phyloP scores from a whole-genome alignment of 2,113 vertebrate species.

The Lagopus muta region DNA sequence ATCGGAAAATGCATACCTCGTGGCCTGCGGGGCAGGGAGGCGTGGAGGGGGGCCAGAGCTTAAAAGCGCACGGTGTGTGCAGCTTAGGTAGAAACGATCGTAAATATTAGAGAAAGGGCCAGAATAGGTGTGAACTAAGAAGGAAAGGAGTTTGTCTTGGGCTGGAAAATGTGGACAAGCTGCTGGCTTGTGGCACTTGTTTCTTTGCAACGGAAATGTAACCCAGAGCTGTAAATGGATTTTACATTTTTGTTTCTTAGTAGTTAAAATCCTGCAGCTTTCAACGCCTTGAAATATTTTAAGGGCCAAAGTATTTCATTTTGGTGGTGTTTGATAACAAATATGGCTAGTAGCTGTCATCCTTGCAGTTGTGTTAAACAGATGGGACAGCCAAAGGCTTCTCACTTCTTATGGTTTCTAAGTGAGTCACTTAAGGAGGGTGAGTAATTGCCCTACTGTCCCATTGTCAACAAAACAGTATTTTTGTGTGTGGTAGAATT shows the following conservation, averaged over 20 bases:
- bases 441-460: slow-evolving; percentile 49
- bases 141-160: not conserved
- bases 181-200: not conserved
- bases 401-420: slow-evolving; percentile 39
- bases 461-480: slow-evolving; percentile 50
- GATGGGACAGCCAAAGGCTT: slow-evolving; percentile 14
- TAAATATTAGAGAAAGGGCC: not conserved
- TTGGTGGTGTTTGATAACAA: not conserved
- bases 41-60: not conserved
- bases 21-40: not conserved
- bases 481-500: not conserved
- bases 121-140: not conserved
- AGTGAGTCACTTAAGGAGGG: slow-evolving; percentile 48
- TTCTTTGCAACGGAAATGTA: not conserved
- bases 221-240: not conserved
- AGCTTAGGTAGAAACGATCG: not conserved
- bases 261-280: not conserved
- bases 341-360: slow-evolving; percentile 21
- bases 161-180: not conserved
- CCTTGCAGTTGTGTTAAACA: slow-evolving; percentile 22
- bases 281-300: not conserved
- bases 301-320: not conserved
- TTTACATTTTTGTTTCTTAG: not conserved
- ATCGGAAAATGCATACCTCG: not conserved
- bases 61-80: not conserved